Base-by-base conservation (phyloP, 2,797 vertebrate genomes). In the Arrhamphus sclerolepis region DNA sequence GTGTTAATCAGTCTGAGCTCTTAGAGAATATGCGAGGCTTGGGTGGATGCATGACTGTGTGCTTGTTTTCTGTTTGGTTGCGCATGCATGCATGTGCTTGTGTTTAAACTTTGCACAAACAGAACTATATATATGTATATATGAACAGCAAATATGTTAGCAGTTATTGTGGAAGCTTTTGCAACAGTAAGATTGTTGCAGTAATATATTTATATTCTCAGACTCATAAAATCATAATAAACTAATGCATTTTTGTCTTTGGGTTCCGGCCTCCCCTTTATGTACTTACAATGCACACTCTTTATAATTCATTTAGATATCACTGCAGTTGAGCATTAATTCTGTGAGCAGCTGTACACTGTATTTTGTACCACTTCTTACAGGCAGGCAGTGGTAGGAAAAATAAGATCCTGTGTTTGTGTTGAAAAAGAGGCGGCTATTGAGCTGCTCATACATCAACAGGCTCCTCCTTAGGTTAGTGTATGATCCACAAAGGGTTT, bases 331-430 rank as follows among this genome's bases (percentile, higher is more conserved):
- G 46, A 61, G 75, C 46, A 70, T 80, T 79, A 81, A 72, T 18
- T 79, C 74, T 66, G 71, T 82, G 71, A 77, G 80, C 82, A 72
- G 64, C 65, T 81, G 56, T 66, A 46, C 13, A 53, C 24, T 28
- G 13, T 39, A 1, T 77, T 78, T 50, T 59, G 11, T 5, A 4
- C 39, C 43, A 53, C 39, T 55, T 46, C 42, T 41, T 56, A 16
- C 20, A 46, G 17, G 13, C 26, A 31, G 61, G 17, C 34, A 7
- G 34, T 13, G 49, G 24, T 46, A 29, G 22, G 4, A 9, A 13
- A 44, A 17, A 38, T 57, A 42, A 26, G 49, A 59, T 46, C 46
- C 51, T 28, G 62, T 65, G 65, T 44, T 17, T 60, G 54, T 56
- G 63, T 42, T 62, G 44, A 18, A 18, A 29, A 41, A 31, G 9